Conservation (phyloP, 1,140 invertebrate species). For the Heliconius himera region DNA sequence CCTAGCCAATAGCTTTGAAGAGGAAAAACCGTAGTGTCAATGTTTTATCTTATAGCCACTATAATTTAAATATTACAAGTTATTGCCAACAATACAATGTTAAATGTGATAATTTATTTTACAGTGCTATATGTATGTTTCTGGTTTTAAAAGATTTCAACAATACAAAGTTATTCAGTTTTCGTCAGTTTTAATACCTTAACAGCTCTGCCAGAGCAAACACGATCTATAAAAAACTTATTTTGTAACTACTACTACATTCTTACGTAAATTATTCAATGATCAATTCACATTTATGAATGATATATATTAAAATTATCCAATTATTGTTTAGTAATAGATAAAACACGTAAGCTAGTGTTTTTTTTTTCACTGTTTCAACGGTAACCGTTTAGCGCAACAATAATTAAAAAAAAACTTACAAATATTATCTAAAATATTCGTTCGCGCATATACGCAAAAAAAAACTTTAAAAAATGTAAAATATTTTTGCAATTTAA, state of each 20-base stretch:
- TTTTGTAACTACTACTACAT: neutral
- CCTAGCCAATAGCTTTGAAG: neutral
- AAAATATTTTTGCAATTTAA: neutral
- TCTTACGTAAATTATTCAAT: slow-evolving; percentile 13
- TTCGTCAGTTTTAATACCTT: slow-evolving; percentile 25
- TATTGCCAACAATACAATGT: slow-evolving; percentile 24
- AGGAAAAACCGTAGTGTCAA: slow-evolving; percentile 8
- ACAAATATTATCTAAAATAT: too few relatives aligned
- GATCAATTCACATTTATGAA: neutral
- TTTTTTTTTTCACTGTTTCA: too few relatives aligned
- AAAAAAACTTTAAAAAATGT: neutral
- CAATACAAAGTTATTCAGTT: slow-evolving; percentile 30
- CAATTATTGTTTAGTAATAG: neutral
- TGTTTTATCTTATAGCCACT: slow-evolving; percentile 20
- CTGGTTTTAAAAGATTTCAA: slow-evolving; percentile 28
- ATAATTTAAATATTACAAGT: slow-evolving; percentile 34
- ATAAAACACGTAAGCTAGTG: too few relatives aligned
- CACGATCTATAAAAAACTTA: slow-evolving; percentile 9
- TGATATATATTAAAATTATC: neutral
- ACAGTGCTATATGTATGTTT: slow-evolving; percentile 27
- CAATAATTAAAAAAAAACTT: too few relatives aligned
- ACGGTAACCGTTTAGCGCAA: too few relatives aligned
- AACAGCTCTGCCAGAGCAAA: slow-evolving; percentile 15
- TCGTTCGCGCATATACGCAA: neutral
- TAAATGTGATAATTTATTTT: slow-evolving; percentile 32